phyloP scores from a whole-genome alignment of 1,140 invertebrate species.

The Hesperophylax magnus region DNA sequence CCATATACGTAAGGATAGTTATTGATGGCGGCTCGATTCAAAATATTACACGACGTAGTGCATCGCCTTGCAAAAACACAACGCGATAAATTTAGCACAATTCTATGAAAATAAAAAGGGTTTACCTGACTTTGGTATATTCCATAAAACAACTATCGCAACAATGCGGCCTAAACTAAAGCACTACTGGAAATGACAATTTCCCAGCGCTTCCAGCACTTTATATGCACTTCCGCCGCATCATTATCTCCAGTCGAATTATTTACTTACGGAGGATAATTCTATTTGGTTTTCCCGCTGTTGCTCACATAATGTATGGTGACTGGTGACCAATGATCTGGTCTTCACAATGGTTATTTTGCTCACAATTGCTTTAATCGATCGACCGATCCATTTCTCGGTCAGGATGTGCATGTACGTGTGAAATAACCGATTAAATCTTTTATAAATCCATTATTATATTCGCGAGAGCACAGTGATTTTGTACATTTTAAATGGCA shows the following conservation, averaged over 20 bases:
- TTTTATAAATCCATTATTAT: neutral
- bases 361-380: conserved; percentile 27
- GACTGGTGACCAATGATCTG: neutral
- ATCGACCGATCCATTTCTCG: conserved; percentile 4
- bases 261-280: conserved; percentile 5
- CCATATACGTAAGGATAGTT: too few relatives aligned
- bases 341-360: conserved; percentile 1
- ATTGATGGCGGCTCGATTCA: too few relatives aligned
- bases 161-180: neutral
- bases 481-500: neutral
- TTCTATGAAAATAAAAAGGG: neutral
- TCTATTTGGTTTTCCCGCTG: conserved; percentile 30
- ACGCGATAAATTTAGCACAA: too few relatives aligned
- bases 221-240: conserved; percentile 34
- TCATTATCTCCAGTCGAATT: conserved; percentile 19
- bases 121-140: neutral
- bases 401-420: neutral
- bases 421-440: conserved; percentile 19
- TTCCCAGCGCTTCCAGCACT: neutral
- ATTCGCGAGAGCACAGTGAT: neutral
- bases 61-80: neutral
- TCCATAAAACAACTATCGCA: neutral
- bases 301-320: neutral
- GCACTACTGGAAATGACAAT: conserved; percentile 18
- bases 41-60: too few relatives aligned